Conservation (phyloP, 53 echinoderm and acorn worm species). For the Holothuria scabra region DNA sequence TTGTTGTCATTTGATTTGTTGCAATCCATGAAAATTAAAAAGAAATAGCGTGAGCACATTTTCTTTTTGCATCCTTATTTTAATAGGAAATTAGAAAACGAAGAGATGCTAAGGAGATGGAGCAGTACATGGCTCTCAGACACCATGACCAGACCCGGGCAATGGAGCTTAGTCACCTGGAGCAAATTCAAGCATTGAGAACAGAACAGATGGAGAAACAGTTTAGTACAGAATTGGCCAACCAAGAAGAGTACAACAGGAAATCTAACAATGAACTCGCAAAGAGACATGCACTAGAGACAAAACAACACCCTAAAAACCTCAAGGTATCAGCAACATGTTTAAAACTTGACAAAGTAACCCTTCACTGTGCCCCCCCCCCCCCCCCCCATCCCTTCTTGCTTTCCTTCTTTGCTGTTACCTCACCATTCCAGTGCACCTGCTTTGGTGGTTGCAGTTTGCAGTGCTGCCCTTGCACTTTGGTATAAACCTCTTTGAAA, state of each 20-base stretch:
- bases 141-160: conserved; percentile 92
- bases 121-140: conserved; percentile 89
- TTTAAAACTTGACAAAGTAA: too few species aligned
- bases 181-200: conserved; percentile 84
- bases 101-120: conserved; percentile 88
- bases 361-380: too few species aligned
- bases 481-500: too few species aligned
- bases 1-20: too few species aligned
- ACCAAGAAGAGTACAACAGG: conserved; percentile 97
- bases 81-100: conserved; percentile 83
- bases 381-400: too few species aligned
- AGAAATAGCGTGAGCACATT: background rate
- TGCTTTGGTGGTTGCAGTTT: too few species aligned
- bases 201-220: conserved; percentile 96
- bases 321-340: conserved; percentile 70
- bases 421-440: too few species aligned
- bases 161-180: conserved; percentile 81
- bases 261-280: conserved; percentile 82
- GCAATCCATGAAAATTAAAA: background rate
- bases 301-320: conserved; percentile 95
- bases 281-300: conserved; percentile 90
- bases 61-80: background rate
- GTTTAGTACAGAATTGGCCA: conserved; percentile 89
- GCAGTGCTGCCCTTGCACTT: too few species aligned
- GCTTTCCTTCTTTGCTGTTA: too few species aligned